Evolutionary conservation across 92 coral and sea anemone genomes (phyloP).

Genomic region (Epizoanthus stellaris): DNA sequence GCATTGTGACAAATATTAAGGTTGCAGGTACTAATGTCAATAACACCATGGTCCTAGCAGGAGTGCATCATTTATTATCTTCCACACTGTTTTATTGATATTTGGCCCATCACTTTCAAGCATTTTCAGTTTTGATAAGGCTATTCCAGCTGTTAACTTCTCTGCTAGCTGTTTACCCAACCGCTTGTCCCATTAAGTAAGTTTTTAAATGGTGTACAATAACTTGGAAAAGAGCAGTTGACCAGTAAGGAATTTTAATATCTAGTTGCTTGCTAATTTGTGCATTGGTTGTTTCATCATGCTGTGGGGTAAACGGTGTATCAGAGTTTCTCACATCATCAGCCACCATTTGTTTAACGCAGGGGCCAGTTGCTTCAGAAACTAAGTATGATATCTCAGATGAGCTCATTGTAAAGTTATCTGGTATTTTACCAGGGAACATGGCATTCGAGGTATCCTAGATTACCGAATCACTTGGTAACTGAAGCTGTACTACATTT

Average conservation of each 20-base stretch:
- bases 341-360: conserved; percentile 53
- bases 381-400: conserved; percentile 62
- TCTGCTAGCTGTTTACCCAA: conserved; percentile 57
- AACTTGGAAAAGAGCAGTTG: conserved; percentile 58
- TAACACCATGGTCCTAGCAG: conserved; percentile 48
- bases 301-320: conserved; percentile 51
- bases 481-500: no score
- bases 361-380: conserved; percentile 66
- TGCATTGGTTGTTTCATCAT: conserved; percentile 60
- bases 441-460: conserved; percentile 50
- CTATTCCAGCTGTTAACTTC: conserved; percentile 49
- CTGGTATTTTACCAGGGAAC: conserved; percentile 62
- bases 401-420: conserved; percentile 59
- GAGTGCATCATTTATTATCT: conserved; percentile 48
- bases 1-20: conserved; percentile 66
- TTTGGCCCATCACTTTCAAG: conserved; percentile 61
- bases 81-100: conserved; percentile 58
- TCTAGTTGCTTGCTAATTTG: conserved; percentile 63
- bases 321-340: conserved; percentile 54
- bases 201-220: conserved; percentile 65
- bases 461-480: no score
- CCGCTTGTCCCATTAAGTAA: conserved; percentile 63
- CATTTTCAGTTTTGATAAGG: conserved; percentile 52
- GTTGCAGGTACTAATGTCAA: conserved; percentile 64
- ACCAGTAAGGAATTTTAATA: conserved; percentile 62